Evolutionary conservation across 2,888 invertebrate genomes (phyloP).

Genomic region (Heliconius hortense): DNA sequence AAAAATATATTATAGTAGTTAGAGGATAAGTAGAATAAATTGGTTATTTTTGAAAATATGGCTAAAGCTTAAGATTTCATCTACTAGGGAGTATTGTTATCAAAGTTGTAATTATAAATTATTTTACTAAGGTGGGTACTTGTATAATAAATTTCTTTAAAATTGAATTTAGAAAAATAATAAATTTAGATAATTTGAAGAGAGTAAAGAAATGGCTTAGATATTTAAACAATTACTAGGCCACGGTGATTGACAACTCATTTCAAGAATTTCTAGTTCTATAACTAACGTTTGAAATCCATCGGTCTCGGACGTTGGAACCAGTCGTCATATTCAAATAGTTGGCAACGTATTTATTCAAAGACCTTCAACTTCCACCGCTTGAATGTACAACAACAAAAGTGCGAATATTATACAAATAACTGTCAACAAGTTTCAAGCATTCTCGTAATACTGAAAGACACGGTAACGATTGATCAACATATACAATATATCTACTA

Average conservation of each 20-base stretch:
- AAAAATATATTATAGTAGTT: not conserved
- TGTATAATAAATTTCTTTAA: not conserved
- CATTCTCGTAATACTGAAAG: constrained; percentile 27
- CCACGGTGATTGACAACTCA: not conserved
- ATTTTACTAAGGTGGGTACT: not conserved
- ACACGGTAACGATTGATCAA: constrained; percentile 30
- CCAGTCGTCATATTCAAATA: constrained; percentile 36
- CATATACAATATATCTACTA: not conserved
- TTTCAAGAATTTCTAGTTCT: constrained; percentile 5
- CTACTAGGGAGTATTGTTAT: not conserved
- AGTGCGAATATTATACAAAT: constrained; percentile 31
- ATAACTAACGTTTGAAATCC: constrained; percentile 16
- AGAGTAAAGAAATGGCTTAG: not conserved
- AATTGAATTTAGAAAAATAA: not conserved
- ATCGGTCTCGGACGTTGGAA: constrained; percentile 19
- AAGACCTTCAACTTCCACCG: constrained; percentile 36
- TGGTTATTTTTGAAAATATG: not conserved
- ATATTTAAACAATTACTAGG: not conserved
- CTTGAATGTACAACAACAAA: constrained; percentile 22
- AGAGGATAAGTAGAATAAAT: not conserved
- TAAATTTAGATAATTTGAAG: not conserved
- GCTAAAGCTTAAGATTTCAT: not conserved
- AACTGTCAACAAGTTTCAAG: constrained; percentile 28
- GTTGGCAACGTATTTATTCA: constrained; percentile 40
- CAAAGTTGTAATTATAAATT: not conserved